A percentile compares a stretch with the other conserved stretches of the same genome.
Evolutionary conservation across 2,888 invertebrate genomes (phyloP).

Genomic region (Ectemnius lituratus): DNA sequence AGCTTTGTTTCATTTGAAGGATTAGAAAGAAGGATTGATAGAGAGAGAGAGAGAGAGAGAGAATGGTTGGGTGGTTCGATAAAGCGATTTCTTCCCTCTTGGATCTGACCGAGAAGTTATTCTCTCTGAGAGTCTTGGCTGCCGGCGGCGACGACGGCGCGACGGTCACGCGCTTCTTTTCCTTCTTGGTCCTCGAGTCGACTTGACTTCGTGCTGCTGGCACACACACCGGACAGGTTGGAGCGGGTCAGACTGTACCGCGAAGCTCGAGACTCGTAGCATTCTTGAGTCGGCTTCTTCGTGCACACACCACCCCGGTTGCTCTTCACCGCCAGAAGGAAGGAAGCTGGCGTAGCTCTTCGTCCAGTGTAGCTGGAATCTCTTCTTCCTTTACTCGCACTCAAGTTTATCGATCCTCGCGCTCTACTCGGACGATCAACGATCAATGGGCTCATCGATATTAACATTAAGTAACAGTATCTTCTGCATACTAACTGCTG

Average conservation of each 20-base stretch:
- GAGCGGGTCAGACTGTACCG: slow-evolving; percentile 58
- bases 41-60: not conserved
- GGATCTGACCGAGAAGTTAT: slow-evolving; percentile 21
- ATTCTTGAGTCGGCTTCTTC: slow-evolving; percentile 70
- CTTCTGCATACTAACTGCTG: slow-evolving; percentile 69
- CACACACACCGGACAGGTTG: slow-evolving; percentile 67
- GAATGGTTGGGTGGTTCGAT: slow-evolving; percentile 48
- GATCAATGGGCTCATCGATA: slow-evolving; percentile 69
- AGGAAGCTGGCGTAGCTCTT: slow-evolving; percentile 45
- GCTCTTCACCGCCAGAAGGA: slow-evolving; percentile 23
- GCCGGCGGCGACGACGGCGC: no score
- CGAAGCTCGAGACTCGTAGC: slow-evolving; percentile 61
- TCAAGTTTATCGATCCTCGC: no score
- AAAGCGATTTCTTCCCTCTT: slow-evolving; percentile 56
- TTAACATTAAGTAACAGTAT: slow-evolving; percentile 72
- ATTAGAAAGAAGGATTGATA: slow-evolving; percentile 25
- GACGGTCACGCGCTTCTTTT: slow-evolving; percentile 11
- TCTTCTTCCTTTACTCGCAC: slow-evolving; percentile 59
- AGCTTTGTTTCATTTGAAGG: slow-evolving; percentile 9
- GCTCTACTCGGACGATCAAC: slow-evolving; percentile 43
- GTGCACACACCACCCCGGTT: slow-evolving; percentile 52
- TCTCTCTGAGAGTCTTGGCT: not conserved
- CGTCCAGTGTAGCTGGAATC: slow-evolving; percentile 59
- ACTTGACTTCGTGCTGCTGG: slow-evolving; percentile 52
- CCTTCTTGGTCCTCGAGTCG: slow-evolving; percentile 43